Percentiles rank a stretch among this genome's conserved stretches.
Conservation (phyloP, 1,140 invertebrate genomes). For the Drosophila yakuba region DNA sequence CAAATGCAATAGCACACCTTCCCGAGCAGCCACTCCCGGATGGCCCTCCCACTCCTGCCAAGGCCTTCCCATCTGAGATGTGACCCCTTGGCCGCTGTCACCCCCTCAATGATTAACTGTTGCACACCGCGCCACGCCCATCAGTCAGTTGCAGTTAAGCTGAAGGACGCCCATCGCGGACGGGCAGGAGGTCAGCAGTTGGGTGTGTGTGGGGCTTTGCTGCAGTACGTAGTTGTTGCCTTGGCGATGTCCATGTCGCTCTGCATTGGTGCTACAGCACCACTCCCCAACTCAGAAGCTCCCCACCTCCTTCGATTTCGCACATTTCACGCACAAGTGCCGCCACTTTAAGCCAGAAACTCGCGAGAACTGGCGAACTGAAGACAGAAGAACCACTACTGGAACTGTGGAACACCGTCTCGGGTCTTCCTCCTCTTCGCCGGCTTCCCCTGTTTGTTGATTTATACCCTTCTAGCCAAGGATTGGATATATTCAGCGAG, state of each 20-base stretch:
- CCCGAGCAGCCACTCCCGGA: constrained; percentile 16
- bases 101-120: constrained; percentile 66
- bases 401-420: constrained; percentile 13
- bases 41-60: neutral
- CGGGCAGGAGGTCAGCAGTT: constrained; percentile 13
- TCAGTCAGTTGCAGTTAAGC: constrained; percentile 49
- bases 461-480: constrained; percentile 12
- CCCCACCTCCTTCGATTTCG: constrained; percentile 13
- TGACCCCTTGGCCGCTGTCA: neutral
- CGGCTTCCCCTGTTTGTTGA: constrained; percentile 12
- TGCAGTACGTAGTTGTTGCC: constrained; percentile 22
- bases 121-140: constrained; percentile 65
- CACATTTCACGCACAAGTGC: constrained; percentile 52
- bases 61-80: constrained; percentile 22
- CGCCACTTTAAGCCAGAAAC: constrained; percentile 55
- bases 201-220: constrained; percentile 4
- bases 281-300: neutral
- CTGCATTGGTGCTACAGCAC: constrained; percentile 4
- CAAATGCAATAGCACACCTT: neutral
- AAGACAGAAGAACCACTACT: constrained; percentile 34
- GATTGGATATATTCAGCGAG: constrained; percentile 23
- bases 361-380: constrained; percentile 18
- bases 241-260: constrained; percentile 34
- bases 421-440: neutral
- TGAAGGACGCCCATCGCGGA: constrained; percentile 46